Conservation (phyloP, 2,888 invertebrate genomes). For the Orthonevra nobilis region DNA sequence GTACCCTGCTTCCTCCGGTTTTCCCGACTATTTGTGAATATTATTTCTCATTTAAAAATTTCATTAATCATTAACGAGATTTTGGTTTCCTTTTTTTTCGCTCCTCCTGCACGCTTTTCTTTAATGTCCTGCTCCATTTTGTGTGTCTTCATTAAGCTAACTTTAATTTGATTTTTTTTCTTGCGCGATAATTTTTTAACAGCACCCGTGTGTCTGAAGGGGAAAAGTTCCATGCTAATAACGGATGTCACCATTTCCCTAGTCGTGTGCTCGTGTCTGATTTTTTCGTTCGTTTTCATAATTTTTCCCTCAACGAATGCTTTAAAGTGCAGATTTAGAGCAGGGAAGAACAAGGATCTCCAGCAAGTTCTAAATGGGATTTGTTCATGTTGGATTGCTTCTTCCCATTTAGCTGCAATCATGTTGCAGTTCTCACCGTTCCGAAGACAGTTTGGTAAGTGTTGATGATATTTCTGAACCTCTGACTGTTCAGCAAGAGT, state of each 20-base stretch:
- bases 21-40: slow-evolving; percentile 1
- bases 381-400: slow-evolving; percentile 54
- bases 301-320: slow-evolving; percentile 54
- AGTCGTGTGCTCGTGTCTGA: too few species aligned
- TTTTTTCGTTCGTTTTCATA: too few species aligned
- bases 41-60: slow-evolving; percentile 59
- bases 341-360: slow-evolving; percentile 9
- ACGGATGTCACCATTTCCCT: slow-evolving; percentile 63
- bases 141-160: slow-evolving; percentile 46
- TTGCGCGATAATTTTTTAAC: slow-evolving; percentile 6
- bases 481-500: slow-evolving; percentile 18
- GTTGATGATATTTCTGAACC: too few species aligned
- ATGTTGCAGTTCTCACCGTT: slow-evolving; percentile 51
- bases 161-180: slow-evolving; percentile 44
- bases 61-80: slow-evolving; percentile 67
- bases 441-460: too few species aligned
- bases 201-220: slow-evolving; percentile 34
- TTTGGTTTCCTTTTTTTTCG: slow-evolving; percentile 20
- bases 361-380: slow-evolving; percentile 41
- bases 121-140: slow-evolving; percentile 21
- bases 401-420: slow-evolving; percentile 61
- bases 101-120: neutral
- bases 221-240: slow-evolving; percentile 63
- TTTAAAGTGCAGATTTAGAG: slow-evolving; percentile 41
- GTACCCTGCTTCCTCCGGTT: neutral